Base-by-base conservation (phyloP, 2,797 vertebrate genomes). In the Pogoniulus pusillus region DNA sequence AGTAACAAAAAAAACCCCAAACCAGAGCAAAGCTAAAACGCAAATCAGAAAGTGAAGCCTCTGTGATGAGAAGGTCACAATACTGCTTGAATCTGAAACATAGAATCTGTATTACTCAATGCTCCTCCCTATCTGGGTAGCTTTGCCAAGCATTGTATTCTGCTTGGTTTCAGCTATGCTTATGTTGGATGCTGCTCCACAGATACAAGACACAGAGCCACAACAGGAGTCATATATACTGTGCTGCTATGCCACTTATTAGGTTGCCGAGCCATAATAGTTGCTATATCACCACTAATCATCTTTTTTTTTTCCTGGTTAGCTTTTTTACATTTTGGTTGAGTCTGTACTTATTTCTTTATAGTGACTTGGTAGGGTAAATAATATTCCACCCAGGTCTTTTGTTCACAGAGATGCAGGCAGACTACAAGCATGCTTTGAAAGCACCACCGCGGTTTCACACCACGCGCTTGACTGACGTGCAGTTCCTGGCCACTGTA, bases 51-150 rank as follows among this genome's bases (percentile, higher is more conserved):
- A 53, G 10, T 35, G 20, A 79, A 86, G 32, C 7, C 62, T 70
- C 45, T 77, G 41, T 53, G 45, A 87, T 39, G 30, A 90, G 66
- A 81, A 85, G 47, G 57, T 82, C 53, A 91, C 92, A 87, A 83
- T 58, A 54, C 3, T 41, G 12, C 37, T 82, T 37, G 57, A 62
- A 84, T 84, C 16, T 63, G 58, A 81, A 92, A 57, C 27, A 68
- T 5, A n/a, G 41, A 72, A 23, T 43, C 57, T 82, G 16, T 49
- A 58, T 84, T 76, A 79, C 43, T 72, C 60, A 58, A 17, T 41
- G 22, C 8, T 93, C 72, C 89, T 78, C 27, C 47, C 30, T 13
- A 74, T 54, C 14, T 81, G 32, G 66, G 32, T 43, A 66, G 70
- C 53, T 91, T 73, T 79, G 53, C 53, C 68, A 70, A 87, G 71